Evolutionary conservation across 1,140 invertebrate species (phyloP), one percentile per base, ranked within the genome.

Genomic region (Triops longicaudatus): DNA sequence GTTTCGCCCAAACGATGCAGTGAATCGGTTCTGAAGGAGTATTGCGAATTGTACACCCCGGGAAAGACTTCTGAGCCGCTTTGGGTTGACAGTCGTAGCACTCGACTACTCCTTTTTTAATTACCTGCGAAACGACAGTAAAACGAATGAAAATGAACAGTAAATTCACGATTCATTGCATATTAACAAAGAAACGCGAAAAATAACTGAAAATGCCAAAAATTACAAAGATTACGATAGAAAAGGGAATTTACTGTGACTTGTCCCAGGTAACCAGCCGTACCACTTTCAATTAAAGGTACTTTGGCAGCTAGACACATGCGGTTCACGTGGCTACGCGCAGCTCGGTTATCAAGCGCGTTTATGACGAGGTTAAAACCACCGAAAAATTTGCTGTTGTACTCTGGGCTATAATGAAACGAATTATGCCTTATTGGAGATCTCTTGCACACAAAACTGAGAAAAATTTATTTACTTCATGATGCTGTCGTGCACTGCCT

Each of bases 21-120:
- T 99, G 98, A 81, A 99, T 98, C 0, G 96, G 94, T 84, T 99
- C 97, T 14, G 96, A 98, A n/a, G 98, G 98, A 6, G 98, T 99
- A 83, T 99, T 99, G 73, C 98, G 88, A 80, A 99, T 99, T 0
- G 98, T 99, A 85, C 98, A 99, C 1, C 96, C 95, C 1, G 98
- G 97, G 85, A 92, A 99, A 12, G 93, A 93, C 84, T 97, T 97
- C 82, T 96, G 93, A 72, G 91, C 87, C 42, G 93, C 89, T 85
- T 97, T 96, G 0, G 95, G 94, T 77, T 91, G 90, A 84, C 98
- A 99, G 83, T 99, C 98, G 82, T 98, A 99, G 85, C 98, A 99
- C 82, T 97, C 94, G 9, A 96, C 98, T 0, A 92, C 77, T 1
- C 92, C 92, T 86, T 96, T 93, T 80, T 92, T 92, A 77, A 95